Conservation (phyloP, 2,888 invertebrate species). For the Odontocerum albicorne region DNA sequence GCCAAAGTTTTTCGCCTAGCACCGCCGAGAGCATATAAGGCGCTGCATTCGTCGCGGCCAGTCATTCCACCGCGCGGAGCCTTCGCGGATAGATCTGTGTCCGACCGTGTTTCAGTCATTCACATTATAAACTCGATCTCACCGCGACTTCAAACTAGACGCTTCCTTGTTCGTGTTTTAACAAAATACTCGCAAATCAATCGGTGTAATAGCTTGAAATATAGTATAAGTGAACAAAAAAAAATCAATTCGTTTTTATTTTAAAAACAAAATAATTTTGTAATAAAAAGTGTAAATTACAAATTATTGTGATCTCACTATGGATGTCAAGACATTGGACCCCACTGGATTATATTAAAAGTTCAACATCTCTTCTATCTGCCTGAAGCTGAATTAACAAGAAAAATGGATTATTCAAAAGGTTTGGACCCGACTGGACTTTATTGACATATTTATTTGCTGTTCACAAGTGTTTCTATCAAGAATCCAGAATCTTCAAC, state of each 20-base stretch:
- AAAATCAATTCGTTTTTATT: too few relatives aligned
- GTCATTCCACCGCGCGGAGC: conserved; percentile 23
- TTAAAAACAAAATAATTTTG: too few relatives aligned
- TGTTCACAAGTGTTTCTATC: neutral
- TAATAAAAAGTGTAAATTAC: neutral
- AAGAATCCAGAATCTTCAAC: neutral
- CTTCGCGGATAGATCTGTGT: conserved; percentile 8
- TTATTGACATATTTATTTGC: conserved; percentile 21
- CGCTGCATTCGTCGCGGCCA: neutral
- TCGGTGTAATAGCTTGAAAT: too few relatives aligned
- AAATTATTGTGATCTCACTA: conserved; percentile 11
- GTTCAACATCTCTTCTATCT: too few relatives aligned
- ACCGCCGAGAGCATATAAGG: conserved; percentile 20
- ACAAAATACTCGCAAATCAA: neutral
- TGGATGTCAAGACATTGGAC: conserved; percentile 24
- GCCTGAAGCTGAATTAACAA: neutral
- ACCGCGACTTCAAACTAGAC: neutral
- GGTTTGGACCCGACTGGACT: conserved; percentile 26
- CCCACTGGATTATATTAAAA: conserved; percentile 21
- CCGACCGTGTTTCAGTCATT: neutral
- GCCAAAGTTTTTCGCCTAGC: neutral
- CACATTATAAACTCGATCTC: conserved; percentile 10
- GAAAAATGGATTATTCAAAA: conserved; percentile 13
- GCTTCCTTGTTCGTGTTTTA: neutral
- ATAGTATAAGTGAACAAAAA: neutral